Evolutionary conservation across 1,140 invertebrate species (phyloP).

Genomic region (Bathynomus jamesi): DNA sequence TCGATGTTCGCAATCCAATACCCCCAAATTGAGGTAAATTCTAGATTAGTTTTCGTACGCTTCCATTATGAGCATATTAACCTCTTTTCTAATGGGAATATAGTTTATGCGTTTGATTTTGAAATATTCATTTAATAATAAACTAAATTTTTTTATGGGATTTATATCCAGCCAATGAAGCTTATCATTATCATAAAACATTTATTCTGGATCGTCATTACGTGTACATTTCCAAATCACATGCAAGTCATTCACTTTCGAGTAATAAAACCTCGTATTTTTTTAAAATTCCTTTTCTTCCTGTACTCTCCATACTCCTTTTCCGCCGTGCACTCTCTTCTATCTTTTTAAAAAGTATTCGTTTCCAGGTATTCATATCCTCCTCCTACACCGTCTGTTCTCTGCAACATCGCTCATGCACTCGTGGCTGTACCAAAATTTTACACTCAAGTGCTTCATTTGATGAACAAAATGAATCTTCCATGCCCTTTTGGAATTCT

Average conservation of each 20-base stretch:
- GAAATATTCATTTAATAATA: neutral
- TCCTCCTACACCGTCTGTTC: constrained; percentile 58
- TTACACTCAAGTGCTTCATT: constrained; percentile 77
- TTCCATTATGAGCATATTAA: neutral
- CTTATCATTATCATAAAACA: neutral
- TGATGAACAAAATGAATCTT: constrained; percentile 94
- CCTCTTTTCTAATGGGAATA: neutral
- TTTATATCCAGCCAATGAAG: no score
- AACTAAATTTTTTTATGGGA: neutral
- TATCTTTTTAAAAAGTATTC: no score
- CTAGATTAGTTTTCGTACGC: neutral
- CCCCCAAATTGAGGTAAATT: constrained; percentile 4
- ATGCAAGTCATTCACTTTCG: no score
- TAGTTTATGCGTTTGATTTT: neutral
- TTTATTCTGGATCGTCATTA: neutral
- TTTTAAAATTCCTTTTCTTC: no score
- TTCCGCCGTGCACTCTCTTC: no score
- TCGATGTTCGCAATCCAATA: neutral
- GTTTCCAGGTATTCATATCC: constrained; percentile 50
- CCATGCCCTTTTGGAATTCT: constrained; percentile 69
- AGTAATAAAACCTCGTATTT: no score
- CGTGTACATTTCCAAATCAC: neutral
- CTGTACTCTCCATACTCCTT: no score
- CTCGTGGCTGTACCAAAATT: constrained; percentile 66
- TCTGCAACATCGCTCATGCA: constrained; percentile 68